Percentiles rank a stretch among this genome's conserved stretches.
These are phyloP conservation scores for Hippolais icterina DNA, from an alignment of 2,113 vertebrate species.

Conservation along the genomic window DNA sequence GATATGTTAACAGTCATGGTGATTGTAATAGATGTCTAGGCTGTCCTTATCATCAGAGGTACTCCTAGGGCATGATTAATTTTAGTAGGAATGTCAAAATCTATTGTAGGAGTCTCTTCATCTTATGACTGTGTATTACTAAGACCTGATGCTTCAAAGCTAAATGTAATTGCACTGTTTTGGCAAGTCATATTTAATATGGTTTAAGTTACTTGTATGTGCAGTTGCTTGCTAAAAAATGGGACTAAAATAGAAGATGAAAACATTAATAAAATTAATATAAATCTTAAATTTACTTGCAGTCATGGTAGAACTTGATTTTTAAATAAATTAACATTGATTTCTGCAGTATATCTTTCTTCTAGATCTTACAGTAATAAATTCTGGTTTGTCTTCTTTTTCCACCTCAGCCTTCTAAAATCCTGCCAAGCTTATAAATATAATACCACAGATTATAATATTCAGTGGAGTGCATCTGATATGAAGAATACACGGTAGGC, in stretches of 20 bases:
- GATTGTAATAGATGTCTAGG: neutral
- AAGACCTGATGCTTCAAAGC: neutral
- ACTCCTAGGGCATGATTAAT: neutral
- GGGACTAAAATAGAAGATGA: neutral
- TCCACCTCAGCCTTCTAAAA: neutral
- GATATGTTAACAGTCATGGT: neutral
- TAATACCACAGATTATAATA: neutral
- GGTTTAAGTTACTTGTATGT: neutral
- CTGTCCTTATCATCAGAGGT: neutral
- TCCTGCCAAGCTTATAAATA: neutral
- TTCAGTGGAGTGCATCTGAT: neutral
- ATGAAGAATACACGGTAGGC: neutral
- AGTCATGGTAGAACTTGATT: neutral
- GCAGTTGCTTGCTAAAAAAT: neutral
- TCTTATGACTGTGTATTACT: neutral
- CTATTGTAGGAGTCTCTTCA: neutral
- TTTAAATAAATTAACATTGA: neutral
- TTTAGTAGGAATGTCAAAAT: neutral
- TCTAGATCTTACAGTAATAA: neutral
- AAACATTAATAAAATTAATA: neutral
- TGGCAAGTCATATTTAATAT: neutral
- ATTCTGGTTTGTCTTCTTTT: neutral
- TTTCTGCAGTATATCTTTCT: neutral
- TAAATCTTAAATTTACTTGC: neutral
- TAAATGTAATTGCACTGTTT: neutral